Conservation (phyloP, 2,797 vertebrate genomes). For the Pseudomugil tenellus region DNA sequence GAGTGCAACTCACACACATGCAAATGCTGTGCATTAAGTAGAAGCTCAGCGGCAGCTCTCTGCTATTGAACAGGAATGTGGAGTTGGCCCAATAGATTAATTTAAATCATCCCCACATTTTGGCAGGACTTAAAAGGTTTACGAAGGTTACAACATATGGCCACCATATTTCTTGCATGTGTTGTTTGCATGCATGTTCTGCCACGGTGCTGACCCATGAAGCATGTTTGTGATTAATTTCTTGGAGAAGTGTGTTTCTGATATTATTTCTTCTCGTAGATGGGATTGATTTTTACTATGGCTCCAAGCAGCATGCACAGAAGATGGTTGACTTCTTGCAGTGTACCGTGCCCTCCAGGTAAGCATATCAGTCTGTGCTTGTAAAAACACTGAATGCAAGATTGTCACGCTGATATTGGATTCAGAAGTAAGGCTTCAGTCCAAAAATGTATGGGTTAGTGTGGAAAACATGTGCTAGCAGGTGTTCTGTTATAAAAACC, state of each 20-base stretch:
- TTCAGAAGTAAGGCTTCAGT: background rate
- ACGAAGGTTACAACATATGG: slow-evolving; percentile 65
- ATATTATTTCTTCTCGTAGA: slow-evolving; percentile 76
- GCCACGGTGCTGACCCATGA: slow-evolving; percentile 7
- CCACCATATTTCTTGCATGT: slow-evolving; percentile 48
- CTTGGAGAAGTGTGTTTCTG: slow-evolving; percentile 34
- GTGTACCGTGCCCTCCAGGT: slow-evolving; percentile 95
- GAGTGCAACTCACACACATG: slow-evolving; percentile 23
- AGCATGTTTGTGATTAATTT: slow-evolving; percentile 38
- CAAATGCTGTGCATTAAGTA: slow-evolving; percentile 28
- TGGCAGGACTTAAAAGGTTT: slow-evolving; percentile 55
- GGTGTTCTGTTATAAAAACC: background rate
- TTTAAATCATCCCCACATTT: slow-evolving; percentile 62
- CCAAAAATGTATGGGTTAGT: background rate
- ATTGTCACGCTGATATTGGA: background rate
- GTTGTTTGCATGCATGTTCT: slow-evolving; percentile 14
- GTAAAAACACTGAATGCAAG: background rate
- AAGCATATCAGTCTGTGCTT: slow-evolving; percentile 11
- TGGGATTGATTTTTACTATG: slow-evolving; percentile 97
- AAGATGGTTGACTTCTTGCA: slow-evolving; percentile 99
- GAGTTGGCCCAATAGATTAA: slow-evolving; percentile 35
- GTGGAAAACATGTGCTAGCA: slow-evolving; percentile 1
- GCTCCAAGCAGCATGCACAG: slow-evolving; percentile 93
- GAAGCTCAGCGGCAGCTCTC: slow-evolving; percentile 36
- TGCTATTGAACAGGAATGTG: slow-evolving; percentile 24